These are phyloP conservation scores for Sclerodermus sp. DNA, from an alignment of 2,888 invertebrate genomes.

Conservation along the genomic window DNA sequence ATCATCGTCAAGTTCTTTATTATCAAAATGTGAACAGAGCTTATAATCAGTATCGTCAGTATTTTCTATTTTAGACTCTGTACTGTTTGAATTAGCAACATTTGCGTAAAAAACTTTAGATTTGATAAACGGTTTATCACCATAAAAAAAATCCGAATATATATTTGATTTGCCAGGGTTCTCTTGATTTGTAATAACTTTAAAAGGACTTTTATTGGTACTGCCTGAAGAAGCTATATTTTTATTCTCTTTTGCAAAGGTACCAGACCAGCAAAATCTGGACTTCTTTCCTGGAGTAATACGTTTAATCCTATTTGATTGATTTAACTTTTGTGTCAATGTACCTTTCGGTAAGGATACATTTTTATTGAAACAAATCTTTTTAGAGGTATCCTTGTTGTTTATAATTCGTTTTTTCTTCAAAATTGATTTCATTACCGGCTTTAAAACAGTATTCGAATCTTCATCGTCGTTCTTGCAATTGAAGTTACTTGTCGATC, in stretches of 20 bases:
- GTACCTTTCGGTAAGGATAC: slow-evolving; percentile 5
- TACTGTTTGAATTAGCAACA: slow-evolving; percentile 9
- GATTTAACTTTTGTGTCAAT: slow-evolving; percentile 4
- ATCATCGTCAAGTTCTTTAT: neutral
- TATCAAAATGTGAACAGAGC: slow-evolving; percentile 1
- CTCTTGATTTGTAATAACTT: neutral
- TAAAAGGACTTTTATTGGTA: too few relatives aligned
- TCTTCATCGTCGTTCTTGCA: slow-evolving; percentile 13
- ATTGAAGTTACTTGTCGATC: slow-evolving; percentile 1
- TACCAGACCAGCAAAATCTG: slow-evolving; percentile 44
- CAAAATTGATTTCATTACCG: slow-evolving; percentile 6
- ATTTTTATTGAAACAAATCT: slow-evolving; percentile 16
- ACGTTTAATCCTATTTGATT: slow-evolving; percentile 12
- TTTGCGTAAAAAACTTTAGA: slow-evolving; percentile 24
- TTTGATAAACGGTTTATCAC: slow-evolving; percentile 25
- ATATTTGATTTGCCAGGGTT: neutral
- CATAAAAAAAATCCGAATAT: slow-evolving; percentile 14
- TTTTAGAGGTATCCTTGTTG: slow-evolving; percentile 6
- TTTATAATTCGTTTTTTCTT: slow-evolving; percentile 13
- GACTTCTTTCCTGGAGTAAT: slow-evolving; percentile 19
- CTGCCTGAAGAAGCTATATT: neutral
- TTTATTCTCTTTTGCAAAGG: slow-evolving; percentile 25
- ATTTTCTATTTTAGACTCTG: neutral
- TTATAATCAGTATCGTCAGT: slow-evolving; percentile 6
- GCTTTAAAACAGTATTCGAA: neutral